Evolutionary conservation across 2,113 vertebrate genomes (phyloP).

Genomic region (Mobula hypostoma): DNA sequence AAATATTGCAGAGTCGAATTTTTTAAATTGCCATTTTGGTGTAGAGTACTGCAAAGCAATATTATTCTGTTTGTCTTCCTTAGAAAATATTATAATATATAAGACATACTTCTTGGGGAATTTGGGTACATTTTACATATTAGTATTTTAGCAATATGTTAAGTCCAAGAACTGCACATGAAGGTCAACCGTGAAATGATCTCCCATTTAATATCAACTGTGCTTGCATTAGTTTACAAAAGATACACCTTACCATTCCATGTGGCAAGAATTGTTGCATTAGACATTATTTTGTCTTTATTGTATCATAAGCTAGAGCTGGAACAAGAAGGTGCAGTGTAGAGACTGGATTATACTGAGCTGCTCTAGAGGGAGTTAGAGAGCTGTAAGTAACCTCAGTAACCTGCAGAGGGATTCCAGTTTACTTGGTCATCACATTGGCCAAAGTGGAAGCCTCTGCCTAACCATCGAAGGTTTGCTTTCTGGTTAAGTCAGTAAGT

Average conservation of each 20-base stretch:
- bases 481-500: background rate
- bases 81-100: background rate
- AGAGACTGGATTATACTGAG: background rate
- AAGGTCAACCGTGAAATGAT: background rate
- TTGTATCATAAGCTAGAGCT: background rate
- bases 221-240: background rate
- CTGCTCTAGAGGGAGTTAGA: constrained; percentile 26
- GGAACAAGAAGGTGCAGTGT: background rate
- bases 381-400: background rate
- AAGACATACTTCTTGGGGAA: background rate
- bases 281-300: background rate
- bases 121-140: background rate
- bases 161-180: background rate
- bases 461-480: background rate
- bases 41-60: constrained; percentile 2
- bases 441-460: background rate
- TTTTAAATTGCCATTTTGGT: constrained; percentile 14
- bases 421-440: background rate
- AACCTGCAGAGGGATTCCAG: background rate
- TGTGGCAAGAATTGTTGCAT: background rate
- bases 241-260: background rate
- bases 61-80: background rate
- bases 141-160: background rate
- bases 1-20: background rate
- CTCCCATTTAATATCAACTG: background rate